Base-by-base conservation (phyloP, 2,888 invertebrate genomes). In the Rhamnusium bicolor region DNA sequence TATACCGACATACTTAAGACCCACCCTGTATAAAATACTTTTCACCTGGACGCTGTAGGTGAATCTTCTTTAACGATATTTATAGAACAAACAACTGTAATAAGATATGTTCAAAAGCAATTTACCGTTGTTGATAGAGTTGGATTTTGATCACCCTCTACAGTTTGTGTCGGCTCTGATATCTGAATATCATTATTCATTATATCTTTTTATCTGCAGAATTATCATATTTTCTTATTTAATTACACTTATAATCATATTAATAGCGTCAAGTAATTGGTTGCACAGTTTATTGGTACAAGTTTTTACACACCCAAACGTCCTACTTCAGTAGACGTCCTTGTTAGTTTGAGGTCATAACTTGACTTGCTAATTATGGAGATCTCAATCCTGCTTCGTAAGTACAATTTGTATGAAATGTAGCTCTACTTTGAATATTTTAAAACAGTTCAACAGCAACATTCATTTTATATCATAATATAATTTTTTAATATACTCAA, bases 291-390 rank as follows among this genome's bases (percentile, higher is more conserved):
- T 63, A 63, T 49, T 24, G 63, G 49, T 14, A 63, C 63, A 63
- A 63, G 63, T 63, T 63, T 63, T 63, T 63, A 63, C 63, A 63
- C 63, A 49, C 63, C 63, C 63, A 63, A 27, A 29, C 63, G 63
- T 21, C 63, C 63, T 63, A 63, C 63, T 63, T 63, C 63, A 10
- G 47, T 27, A 68, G 68, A 68, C 68, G 68, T 58, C 68, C 68
- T 68, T 68, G 68, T 29, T 27, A 24, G 14, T 66, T 68, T 68
- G 58, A 68, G 68, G 68, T 46, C 58, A 54, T 24, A 14, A 47
- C 47, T 56, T 14, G 58, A 47, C 27, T 29, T 56, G 24, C 24
- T 32, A 58, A 58, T 58, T 68, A 68, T 47, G 58, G 6, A 58
- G 32, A 51, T 53, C 8, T 10, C 4, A 18, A 49, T 47, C 29